Base-by-base conservation (phyloP, 2,888 invertebrate genomes). In the Patella depressa region DNA sequence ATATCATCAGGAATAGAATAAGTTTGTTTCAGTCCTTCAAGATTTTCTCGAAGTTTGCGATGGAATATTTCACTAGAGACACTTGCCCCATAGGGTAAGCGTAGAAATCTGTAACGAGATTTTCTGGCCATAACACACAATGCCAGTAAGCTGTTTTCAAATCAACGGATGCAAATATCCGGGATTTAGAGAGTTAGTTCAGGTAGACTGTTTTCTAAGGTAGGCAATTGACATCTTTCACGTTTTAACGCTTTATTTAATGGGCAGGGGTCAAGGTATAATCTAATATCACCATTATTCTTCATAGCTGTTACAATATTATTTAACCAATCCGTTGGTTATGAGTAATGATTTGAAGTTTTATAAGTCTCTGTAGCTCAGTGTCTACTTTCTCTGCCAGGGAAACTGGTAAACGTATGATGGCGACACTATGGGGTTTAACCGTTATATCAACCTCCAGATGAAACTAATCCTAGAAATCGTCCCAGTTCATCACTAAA, bases 1-100 rank as follows among this genome's bases (percentile, higher is more conserved):
- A 82, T 78, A 57, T 84, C 82, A 78, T 82, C 84, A 3, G 79
- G 73, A 14, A 83, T 74, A 34, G 80, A 78, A 5, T 73, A 65
- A 14, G 79, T 82, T 34, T 79, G 78, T 55, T 53, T 15, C 2
- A 84, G 72, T 14, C 76, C 78, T 57, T 79, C 78, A 4, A 85
- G 69, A 12, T 69, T 71, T 53, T 82, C 70, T 12, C 73, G 19
- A 0, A 83, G 75, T 12, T 70, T 19, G 15, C 77, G 77, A 57
- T 81, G 81, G 57, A 82, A 82, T 1, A 83, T 76, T 65, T 81
- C 83, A 14, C 73, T 65, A 5, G 76, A 72, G 2, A 74, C 77
- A 11, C 74, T 78, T 4, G 78, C 71, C 1, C 83, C 82, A 71
- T 82, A 85, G n/a, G 84, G 78, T 54, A 81, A 14, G 12, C 73